Percentiles rank a stretch among this genome's conserved stretches.
These are phyloP conservation scores for rat (Rattus norvegicus) DNA, from an alignment of 2,113 vertebrate genomes.

Conservation along the genomic window DNA sequence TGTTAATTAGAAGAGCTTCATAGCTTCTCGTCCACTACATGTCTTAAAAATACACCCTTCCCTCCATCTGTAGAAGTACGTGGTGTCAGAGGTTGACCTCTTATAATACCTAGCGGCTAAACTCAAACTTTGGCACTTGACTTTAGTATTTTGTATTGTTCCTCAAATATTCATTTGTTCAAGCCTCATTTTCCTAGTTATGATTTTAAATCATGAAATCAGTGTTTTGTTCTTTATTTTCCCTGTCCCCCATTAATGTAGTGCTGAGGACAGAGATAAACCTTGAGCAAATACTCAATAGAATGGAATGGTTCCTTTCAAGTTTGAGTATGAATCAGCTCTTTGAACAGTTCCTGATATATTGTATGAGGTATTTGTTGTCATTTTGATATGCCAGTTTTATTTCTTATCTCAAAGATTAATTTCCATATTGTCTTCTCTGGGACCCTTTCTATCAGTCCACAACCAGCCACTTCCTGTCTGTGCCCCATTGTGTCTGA, in stretches of 20 bases:
- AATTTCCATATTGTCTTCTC: background rate
- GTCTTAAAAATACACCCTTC: conserved; percentile 58
- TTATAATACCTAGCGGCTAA: background rate
- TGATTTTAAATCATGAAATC: background rate
- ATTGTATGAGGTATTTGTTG: background rate
- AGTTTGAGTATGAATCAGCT: background rate
- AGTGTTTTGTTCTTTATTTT: background rate
- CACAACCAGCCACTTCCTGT: background rate
- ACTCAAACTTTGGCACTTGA: background rate
- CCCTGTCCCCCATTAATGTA: background rate
- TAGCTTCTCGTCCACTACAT: conserved; percentile 72
- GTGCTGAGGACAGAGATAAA: background rate
- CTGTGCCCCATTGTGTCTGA: background rate
- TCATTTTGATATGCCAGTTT: conserved; percentile 16
- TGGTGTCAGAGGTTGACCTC: background rate
- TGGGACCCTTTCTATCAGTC: background rate
- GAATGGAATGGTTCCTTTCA: background rate
- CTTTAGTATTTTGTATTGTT: background rate
- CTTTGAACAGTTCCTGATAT: background rate
- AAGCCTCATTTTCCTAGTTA: background rate
- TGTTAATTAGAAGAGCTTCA: conserved; percentile 49
- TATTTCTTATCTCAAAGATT: background rate
- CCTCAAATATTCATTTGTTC: background rate
- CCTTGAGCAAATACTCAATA: background rate
- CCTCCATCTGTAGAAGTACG: conserved; percentile 34